Evolutionary conservation across 2,113 vertebrate species (phyloP).

Genomic region (Mormyrus iriodes): DNA sequence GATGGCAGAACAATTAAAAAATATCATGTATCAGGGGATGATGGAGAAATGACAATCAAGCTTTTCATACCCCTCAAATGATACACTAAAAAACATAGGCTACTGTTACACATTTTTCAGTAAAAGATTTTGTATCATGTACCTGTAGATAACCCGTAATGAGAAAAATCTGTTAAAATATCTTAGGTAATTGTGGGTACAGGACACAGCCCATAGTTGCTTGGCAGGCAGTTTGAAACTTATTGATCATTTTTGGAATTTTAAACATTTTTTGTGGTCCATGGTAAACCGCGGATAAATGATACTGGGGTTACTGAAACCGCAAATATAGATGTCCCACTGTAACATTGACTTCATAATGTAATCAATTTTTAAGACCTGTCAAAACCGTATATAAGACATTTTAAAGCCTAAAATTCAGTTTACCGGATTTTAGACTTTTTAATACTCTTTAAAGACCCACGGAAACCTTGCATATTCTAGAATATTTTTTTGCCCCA

Average conservation of each 20-base stretch:
- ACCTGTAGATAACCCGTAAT: neutral
- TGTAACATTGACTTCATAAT: no score
- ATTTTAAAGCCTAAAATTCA: no score
- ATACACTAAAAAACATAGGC: neutral
- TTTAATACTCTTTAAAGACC: neutral
- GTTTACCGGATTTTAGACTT: no score
- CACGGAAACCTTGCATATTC: neutral
- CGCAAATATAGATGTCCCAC: neutral
- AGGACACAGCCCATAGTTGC: neutral
- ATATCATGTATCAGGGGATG: neutral
- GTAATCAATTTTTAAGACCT: no score
- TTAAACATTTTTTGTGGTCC: neutral
- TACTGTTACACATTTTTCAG: neutral
- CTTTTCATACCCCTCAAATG: neutral
- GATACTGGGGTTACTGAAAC: neutral
- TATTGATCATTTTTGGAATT: neutral
- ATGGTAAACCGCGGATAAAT: neutral
- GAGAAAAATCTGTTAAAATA: neutral
- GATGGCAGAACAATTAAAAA: neutral
- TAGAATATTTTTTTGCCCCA: neutral
- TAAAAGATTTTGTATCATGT: neutral
- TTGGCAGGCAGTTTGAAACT: neutral
- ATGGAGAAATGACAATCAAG: neutral
- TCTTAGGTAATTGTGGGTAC: neutral
- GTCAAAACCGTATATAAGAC: no score